Percentiles rank a stretch among this genome's conserved stretches.
Conservation (phyloP, 2,797 vertebrate species). For the Enteromius afrohamiltoni region DNA sequence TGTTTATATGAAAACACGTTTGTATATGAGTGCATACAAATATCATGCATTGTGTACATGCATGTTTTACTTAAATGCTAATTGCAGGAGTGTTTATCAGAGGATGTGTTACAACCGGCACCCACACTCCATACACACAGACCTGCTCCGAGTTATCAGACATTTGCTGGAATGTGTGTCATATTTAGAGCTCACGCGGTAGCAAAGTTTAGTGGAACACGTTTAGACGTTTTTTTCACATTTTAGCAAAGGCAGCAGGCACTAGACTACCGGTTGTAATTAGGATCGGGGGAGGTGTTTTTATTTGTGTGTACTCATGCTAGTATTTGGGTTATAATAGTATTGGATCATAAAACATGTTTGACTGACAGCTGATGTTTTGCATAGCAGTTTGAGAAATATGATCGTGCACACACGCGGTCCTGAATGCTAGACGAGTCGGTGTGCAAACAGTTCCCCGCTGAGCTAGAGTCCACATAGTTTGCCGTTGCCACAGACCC, state of each 20-base stretch:
- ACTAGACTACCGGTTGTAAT: conserved; percentile 1
- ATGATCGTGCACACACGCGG: conserved; percentile 15
- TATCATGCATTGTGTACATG: neutral
- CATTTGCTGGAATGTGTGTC: conserved; percentile 20
- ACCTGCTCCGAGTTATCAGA: conserved; percentile 56
- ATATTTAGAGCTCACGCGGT: conserved; percentile 47
- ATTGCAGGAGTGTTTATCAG: neutral
- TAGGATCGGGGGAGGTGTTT: neutral
- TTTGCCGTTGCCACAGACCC: conserved; percentile 54
- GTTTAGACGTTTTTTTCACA: conserved; percentile 62
- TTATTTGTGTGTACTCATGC: neutral
- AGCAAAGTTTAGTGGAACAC: conserved; percentile 67
- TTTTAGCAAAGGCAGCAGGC: conserved; percentile 37
- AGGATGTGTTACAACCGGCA: conserved; percentile 21
- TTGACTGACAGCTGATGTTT: conserved; percentile 19
- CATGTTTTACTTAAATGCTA: conserved; percentile 7
- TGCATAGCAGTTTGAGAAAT: conserved; percentile 26
- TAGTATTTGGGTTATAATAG: neutral
- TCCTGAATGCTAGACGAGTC: conserved; percentile 22
- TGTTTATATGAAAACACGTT: neutral
- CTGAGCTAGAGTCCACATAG: conserved; percentile 55
- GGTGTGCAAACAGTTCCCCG: conserved; percentile 26
- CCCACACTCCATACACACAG: conserved; percentile 49
- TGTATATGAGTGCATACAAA: neutral
- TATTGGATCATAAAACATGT: conserved; percentile 14